These are phyloP conservation scores for Cyanoramphus novaezelandiae DNA, from an alignment of 2,113 vertebrate genomes.

Conservation along the genomic window DNA sequence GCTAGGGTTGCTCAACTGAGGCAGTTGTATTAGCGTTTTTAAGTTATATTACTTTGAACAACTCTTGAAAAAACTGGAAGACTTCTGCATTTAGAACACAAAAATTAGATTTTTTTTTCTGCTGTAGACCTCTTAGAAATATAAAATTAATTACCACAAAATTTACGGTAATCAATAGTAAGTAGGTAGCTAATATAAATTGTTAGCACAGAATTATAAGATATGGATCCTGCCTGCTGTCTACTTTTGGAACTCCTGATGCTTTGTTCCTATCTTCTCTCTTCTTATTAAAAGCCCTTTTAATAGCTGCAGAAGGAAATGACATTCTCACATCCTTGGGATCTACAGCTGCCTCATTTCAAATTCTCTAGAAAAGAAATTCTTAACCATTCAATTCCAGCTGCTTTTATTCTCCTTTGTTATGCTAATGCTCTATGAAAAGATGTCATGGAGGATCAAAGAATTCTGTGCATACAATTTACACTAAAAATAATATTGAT, in stretches of 20 bases:
- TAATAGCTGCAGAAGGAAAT: neutral
- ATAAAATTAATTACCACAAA: neutral
- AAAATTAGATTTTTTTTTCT: neutral
- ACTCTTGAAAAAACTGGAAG: neutral
- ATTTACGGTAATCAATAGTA: neutral
- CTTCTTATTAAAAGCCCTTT: neutral
- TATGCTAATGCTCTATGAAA: slow-evolving; percentile 20
- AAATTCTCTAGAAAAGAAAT: slow-evolving; percentile 17
- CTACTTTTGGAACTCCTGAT: neutral
- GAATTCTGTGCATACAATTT: neutral
- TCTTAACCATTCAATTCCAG: slow-evolving; percentile 5
- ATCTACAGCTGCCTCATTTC: slow-evolving; percentile 20
- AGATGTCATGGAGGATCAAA: slow-evolving; percentile 21
- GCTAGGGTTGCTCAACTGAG: neutral
- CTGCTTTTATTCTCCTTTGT: slow-evolving; percentile 42
- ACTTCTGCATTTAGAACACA: neutral
- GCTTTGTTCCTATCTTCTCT: neutral
- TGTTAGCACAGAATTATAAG: neutral
- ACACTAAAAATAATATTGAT: slow-evolving; percentile 36
- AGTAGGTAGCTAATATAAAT: neutral
- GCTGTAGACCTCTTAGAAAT: neutral
- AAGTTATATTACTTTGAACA: neutral
- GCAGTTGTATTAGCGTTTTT: neutral
- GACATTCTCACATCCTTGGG: neutral
- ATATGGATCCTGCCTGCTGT: neutral